Evolutionary conservation across 2,888 invertebrate species (phyloP).

Genomic region (Pseudolycoriella hygida): DNA sequence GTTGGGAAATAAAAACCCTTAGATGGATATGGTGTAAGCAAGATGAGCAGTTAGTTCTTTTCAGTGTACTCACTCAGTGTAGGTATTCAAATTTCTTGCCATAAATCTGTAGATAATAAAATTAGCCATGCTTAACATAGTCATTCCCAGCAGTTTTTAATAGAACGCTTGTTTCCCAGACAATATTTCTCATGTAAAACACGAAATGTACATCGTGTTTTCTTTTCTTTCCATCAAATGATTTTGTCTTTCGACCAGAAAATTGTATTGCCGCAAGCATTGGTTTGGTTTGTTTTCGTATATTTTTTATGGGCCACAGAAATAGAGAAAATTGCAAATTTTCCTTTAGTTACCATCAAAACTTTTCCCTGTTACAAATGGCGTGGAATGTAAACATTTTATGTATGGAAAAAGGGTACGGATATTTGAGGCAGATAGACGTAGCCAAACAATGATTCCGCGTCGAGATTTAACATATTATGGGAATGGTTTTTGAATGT

Average conservation of each 20-base stretch:
- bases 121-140: slow-evolving; percentile 8
- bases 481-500: not conserved
- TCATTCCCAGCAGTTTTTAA: slow-evolving; percentile 7
- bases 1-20: not conserved
- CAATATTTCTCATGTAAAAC: slow-evolving; percentile 6
- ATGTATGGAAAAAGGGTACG: no score
- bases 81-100: slow-evolving; percentile 6
- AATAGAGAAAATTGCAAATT: no score
- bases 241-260: not conserved
- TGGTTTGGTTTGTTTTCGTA: not conserved
- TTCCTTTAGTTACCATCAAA: no score
- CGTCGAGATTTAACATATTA: not conserved
- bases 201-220: not conserved
- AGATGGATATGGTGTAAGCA: not conserved
- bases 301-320: not conserved
- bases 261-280: not conserved
- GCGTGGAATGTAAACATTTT: no score
- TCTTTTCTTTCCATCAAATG: not conserved
- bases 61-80: not conserved
- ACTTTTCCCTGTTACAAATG: no score
- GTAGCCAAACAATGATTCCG: not conserved
- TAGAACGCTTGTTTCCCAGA: slow-evolving; percentile 3
- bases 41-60: not conserved
- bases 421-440: not conserved
- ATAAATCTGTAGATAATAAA: slow-evolving; percentile 8